Conservation (phyloP, 2,888 invertebrate genomes). For the Oligia strigilis region DNA sequence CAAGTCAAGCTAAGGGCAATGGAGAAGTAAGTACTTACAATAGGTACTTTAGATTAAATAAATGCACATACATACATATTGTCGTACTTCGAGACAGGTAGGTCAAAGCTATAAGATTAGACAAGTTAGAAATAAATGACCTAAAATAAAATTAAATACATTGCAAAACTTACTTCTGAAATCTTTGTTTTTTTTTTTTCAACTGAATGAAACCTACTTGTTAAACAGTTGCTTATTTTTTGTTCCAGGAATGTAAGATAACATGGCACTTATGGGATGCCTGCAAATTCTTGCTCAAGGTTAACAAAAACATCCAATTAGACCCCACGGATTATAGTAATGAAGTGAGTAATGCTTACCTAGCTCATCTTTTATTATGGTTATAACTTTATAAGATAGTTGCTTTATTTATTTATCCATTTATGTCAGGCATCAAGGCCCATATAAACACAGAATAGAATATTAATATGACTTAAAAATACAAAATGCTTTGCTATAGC, state of each 20-base stretch:
- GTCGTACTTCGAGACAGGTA: neutral
- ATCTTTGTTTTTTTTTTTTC: neutral
- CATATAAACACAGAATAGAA: too few species aligned
- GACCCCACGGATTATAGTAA: slow-evolving; percentile 39
- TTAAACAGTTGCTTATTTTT: neutral
- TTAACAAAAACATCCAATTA: slow-evolving; percentile 72
- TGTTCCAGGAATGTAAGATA: slow-evolving; percentile 80
- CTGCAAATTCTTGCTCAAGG: slow-evolving; percentile 83
- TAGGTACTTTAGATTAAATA: neutral
- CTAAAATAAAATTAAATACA: neutral
- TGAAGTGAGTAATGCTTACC: slow-evolving; percentile 60
- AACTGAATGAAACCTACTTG: neutral
- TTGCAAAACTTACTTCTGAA: neutral
- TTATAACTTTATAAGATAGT: neutral
- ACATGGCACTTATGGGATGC: slow-evolving; percentile 87
- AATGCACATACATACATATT: neutral
- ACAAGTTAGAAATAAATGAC: neutral
- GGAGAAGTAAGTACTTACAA: slow-evolving; percentile 72
- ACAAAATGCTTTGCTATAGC: neutral
- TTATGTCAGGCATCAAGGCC: too few species aligned
- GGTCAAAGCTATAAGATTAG: neutral
- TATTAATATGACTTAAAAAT: too few species aligned
- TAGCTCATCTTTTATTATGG: neutral
- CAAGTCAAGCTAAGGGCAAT: slow-evolving; percentile 73
- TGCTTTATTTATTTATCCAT: too few species aligned